A percentile compares a stretch with the other conserved stretches of the same genome.
Evolutionary conservation across 64 coral and sea anemone species (phyloP).

Genomic region (Montipora capricornis): DNA sequence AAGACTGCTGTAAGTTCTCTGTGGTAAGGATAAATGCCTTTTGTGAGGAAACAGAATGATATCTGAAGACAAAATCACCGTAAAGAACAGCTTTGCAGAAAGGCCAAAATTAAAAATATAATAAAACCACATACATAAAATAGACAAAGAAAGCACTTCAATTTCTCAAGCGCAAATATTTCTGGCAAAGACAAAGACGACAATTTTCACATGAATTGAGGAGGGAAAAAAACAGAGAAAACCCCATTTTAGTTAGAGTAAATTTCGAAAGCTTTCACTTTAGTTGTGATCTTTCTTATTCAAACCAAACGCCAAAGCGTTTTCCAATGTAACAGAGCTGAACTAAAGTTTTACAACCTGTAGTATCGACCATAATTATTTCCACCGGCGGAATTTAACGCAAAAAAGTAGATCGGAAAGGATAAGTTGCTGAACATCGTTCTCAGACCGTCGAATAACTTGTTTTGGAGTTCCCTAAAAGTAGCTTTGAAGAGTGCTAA

Average conservation of each 20-base stretch:
- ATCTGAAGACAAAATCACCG: neutral
- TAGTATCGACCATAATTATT: neutral
- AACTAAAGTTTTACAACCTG: neutral
- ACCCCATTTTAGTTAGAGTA: no score
- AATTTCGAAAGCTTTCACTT: no score
- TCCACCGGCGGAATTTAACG: no score
- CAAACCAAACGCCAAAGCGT: no score
- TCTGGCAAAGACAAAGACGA: neutral
- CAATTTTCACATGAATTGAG: neutral
- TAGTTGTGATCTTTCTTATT: no score
- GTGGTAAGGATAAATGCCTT: neutral
- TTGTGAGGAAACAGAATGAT: neutral
- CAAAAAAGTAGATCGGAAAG: neutral
- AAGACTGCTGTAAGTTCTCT: neutral
- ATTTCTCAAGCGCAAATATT: neutral
- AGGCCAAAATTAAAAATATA: neutral
- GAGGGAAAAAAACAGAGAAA: neutral
- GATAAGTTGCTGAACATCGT: neutral
- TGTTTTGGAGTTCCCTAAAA: neutral
- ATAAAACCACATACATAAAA: neutral
- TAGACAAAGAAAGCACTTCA: constrained; percentile 8
- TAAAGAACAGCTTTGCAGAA: neutral
- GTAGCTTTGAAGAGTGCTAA: no score
- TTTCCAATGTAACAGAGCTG: neutral
- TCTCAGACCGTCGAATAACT: neutral